Percentiles rank a stretch among this genome's conserved stretches.
Evolutionary conservation across 2,888 invertebrate species (phyloP).

Genomic region (Machimus atricapillus): DNA sequence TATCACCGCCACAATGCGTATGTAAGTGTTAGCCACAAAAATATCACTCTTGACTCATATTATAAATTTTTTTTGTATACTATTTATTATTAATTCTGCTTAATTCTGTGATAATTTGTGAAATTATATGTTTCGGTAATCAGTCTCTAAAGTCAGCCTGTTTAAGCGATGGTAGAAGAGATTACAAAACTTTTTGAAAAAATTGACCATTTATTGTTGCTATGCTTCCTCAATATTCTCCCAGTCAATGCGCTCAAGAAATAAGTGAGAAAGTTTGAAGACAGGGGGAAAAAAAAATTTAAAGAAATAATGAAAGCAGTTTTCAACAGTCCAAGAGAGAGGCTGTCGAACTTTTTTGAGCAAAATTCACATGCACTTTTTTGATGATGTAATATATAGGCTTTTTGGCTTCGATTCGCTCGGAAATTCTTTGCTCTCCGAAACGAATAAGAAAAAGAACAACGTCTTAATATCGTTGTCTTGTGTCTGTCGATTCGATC

Average conservation of each 20-base stretch:
- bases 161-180: not conserved
- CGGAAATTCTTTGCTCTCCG: not conserved
- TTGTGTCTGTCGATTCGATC: not conserved
- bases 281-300: not conserved
- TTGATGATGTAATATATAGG: constrained; percentile 12
- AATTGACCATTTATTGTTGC: not conserved
- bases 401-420: not conserved
- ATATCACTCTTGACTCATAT: not conserved
- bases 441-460: not conserved
- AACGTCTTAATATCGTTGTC: not conserved
- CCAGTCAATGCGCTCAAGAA: not conserved
- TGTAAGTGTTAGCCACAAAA: constrained; percentile 17
- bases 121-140: not conserved
- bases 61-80: not conserved
- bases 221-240: not conserved
- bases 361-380: not conserved
- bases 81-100: not conserved
- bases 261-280: not conserved
- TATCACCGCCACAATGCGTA: constrained; percentile 13
- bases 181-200: not conserved
- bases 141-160: not conserved
- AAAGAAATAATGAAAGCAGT: not conserved
- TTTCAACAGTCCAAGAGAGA: not conserved
- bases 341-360: constrained; percentile 24
- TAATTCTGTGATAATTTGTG: constrained; percentile 16